Base-by-base conservation (phyloP, 1,140 invertebrate genomes). In the Glomeris maerens region DNA sequence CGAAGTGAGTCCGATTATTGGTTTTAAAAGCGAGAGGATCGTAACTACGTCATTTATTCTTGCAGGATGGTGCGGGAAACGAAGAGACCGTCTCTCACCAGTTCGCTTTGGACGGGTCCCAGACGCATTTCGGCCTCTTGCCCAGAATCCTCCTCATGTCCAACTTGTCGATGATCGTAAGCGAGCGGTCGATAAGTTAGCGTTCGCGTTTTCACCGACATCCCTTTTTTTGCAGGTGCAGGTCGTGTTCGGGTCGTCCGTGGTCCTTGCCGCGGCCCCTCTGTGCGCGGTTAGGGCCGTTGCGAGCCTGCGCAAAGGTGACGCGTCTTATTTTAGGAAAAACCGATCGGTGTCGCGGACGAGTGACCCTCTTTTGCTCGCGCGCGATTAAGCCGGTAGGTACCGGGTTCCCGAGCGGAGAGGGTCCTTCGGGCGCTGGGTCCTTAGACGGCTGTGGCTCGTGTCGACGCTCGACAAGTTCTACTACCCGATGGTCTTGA, bases 51-150 rank as follows among this genome's bases (percentile, higher is more conserved):
- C 31, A 36, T 42, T 53, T 54, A 47, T 53, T 46, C 47, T 62
- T 69, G 65, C 55, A 82, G 78, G 84, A 89, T 72, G 62, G 62
- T 26, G 59, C 72, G 55, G 77, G 74, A 1, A 73, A 75, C 60
- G 65, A 74, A 56, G 70, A 70, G 54, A 65, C 66, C 52, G 59
- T 79, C 22, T 66, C 63, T n/a, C 81, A 87, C 59, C 72, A 74
- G 52, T 90, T 90, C 71, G 78, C 84, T 25, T 65, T 90, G 23
- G 84, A 90, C 68, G 78, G 77, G 5, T 76, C 76, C 14, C 66
- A 70, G 58, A 60, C 79, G 27, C 68, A 68, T 31, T 87, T 87
- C 69, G 67, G 71, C 38, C 57, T 86, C 45, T 64, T 79, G 41
- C 70, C 82, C 22, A 72, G 80, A 63, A 67, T 86, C 48, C 64